Evolutionary conservation across 1,140 invertebrate genomes (phyloP), one percentile per base, ranked within the genome.

Genomic region (Piezodorus guildinii): DNA sequence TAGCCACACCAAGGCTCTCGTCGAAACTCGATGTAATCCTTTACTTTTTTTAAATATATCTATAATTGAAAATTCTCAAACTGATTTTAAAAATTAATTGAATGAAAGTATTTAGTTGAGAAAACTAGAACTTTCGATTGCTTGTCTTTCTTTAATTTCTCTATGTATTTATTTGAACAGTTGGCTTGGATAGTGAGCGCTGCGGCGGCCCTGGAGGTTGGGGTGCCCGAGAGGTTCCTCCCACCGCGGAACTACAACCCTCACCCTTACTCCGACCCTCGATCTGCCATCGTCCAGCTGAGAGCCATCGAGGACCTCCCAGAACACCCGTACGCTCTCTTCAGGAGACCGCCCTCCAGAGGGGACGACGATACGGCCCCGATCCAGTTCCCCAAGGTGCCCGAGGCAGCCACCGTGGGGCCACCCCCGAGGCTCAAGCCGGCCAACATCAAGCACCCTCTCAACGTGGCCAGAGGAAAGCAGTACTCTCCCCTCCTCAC

Each of bases 191-290:
- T 62, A 52, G 10, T 54, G 15, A n/a, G 17, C 17, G 14, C 27
- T 25, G 51, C 15, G 17, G 27, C 19, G 3, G 45, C 27, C 15
- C 39, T 62, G 43, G 69, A 70, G 30, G 69, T 68, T 12, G 62
- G 56, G 5, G 60, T 70, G 10, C 69, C 69, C 15, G 69, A 70
- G 62, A 65, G 69, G 61, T 70, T 65, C 45, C 63, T 70, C 2
- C 25, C 51, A 12, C 69, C 69, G 1, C 34, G 69, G n/a, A 63
- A 69, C 60, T 70, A 58, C 66, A 70, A 70, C 65, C 69, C 68
- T 3, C 69, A 70, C 60, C 68, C 69, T 5, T 69, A 68, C 63
- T 59, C 25, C 8, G 17, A 60, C 56, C 25, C 30, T 17, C 5
- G 21, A 16, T n/a, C 64, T 23, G 9, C 61, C 16, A 25, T 27